These are phyloP conservation scores for Agrotis puta DNA, from an alignment of 2,888 invertebrate species.

Conservation along the genomic window DNA sequence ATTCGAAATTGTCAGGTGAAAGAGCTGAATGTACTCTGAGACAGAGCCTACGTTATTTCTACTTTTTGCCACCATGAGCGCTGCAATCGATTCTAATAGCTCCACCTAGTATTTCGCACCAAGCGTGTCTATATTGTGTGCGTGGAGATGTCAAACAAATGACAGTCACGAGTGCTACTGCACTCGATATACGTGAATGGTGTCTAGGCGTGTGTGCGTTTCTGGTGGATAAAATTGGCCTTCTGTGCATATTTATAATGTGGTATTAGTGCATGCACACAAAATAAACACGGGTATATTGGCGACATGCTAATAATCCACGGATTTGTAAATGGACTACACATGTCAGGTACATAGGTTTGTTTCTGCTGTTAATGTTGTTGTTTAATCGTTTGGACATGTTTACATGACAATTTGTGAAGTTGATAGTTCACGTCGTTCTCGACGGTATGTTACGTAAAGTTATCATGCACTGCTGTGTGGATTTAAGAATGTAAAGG, in stretches of 20 bases:
- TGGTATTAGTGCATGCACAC: conserved; percentile 31
- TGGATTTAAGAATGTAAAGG: neutral
- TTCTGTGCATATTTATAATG: conserved; percentile 17
- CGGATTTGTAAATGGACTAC: conserved; percentile 58
- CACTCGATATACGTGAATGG: neutral
- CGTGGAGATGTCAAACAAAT: conserved; percentile 1
- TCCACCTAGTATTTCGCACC: too few relatives aligned
- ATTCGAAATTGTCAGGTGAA: too few relatives aligned
- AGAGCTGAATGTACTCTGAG: too few relatives aligned
- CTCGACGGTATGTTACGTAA: neutral
- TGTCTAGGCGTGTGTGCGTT: neutral
- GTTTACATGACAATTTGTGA: conserved; percentile 34
- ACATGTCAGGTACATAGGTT: conserved; percentile 33
- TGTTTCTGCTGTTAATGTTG: conserved; percentile 43
- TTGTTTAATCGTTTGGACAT: conserved; percentile 28
- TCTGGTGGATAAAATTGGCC: neutral
- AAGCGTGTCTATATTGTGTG: neutral
- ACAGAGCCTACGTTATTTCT: too few relatives aligned
- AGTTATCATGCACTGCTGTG: neutral
- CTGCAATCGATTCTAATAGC: too few relatives aligned
- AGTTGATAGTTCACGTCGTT: conserved; percentile 14
- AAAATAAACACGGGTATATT: conserved; percentile 54
- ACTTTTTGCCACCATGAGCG: too few relatives aligned
- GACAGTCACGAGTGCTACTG: neutral
- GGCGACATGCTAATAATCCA: conserved; percentile 48